Evolutionary conservation across 1,140 invertebrate species (phyloP).

Genomic region (Heliothis virescens): DNA sequence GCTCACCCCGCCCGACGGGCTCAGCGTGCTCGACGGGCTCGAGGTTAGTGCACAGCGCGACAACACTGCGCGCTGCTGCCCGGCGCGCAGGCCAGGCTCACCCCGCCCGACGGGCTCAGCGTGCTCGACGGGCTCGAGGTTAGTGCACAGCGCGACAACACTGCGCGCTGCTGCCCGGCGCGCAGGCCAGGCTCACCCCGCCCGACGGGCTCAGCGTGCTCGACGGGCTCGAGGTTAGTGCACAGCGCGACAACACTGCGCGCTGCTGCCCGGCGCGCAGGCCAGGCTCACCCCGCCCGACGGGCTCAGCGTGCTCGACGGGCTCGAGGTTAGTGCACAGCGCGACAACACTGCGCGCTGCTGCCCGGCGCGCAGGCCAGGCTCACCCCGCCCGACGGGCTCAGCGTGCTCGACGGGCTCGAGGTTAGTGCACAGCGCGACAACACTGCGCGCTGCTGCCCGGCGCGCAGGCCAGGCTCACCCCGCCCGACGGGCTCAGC

Average conservation of each 20-base stretch:
- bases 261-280: slow-evolving; percentile 95
- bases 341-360: slow-evolving; percentile 88
- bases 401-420: slow-evolving; percentile 93
- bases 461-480: slow-evolving; percentile 94
- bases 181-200: slow-evolving; percentile 94
- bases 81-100: slow-evolving; percentile 94
- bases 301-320: slow-evolving; percentile 91
- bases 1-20: slow-evolving; percentile 89
- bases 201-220: slow-evolving; percentile 89
- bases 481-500: slow-evolving; percentile 88
- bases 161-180: slow-evolving; percentile 95
- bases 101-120: slow-evolving; percentile 88
- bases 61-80: slow-evolving; percentile 94
- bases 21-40: slow-evolving; percentile 93
- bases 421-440: slow-evolving; percentile 87
- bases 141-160: not conserved
- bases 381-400: slow-evolving; percentile 89
- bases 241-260: slow-evolving; percentile 75
- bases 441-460: slow-evolving; percentile 94
- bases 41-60: slow-evolving; percentile 87
- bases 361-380: slow-evolving; percentile 96
- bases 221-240: slow-evolving; percentile 93
- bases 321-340: slow-evolving; percentile 90
- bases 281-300: slow-evolving; percentile 93
- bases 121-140: slow-evolving; percentile 96